Conservation (phyloP, 2,888 invertebrate species). For the Leuctra nigra region DNA sequence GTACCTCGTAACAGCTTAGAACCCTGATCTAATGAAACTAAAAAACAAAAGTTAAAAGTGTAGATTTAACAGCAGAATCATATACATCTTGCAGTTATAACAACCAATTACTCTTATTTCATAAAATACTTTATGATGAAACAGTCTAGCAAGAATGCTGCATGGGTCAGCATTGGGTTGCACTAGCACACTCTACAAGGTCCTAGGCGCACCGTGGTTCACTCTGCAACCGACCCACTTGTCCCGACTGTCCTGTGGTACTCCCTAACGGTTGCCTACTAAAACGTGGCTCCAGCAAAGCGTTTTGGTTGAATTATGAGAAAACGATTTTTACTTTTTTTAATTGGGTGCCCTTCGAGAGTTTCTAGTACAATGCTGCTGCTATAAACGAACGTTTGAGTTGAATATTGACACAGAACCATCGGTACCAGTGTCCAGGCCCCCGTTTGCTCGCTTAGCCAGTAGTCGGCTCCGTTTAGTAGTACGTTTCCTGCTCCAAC, state of each 20-base stretch:
- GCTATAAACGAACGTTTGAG: slow-evolving; percentile 17
- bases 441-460: slow-evolving; percentile 19
- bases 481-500: slow-evolving; percentile 99
- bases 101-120: slow-evolving; percentile 29
- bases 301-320: slow-evolving; percentile 26
- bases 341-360: slow-evolving; percentile 24
- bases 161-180: slow-evolving; percentile 28
- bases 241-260: slow-evolving; percentile 1
- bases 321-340: slow-evolving; percentile 20
- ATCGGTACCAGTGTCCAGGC: slow-evolving; percentile 24
- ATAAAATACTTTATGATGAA: slow-evolving; percentile 30
- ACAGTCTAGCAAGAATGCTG: slow-evolving; percentile 30
- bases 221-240: slow-evolving; percentile 12
- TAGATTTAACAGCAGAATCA: slow-evolving; percentile 32
- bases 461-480: slow-evolving; percentile 52
- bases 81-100: slow-evolving; percentile 33
- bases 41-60: slow-evolving; percentile 31
- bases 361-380: slow-evolving; percentile 30
- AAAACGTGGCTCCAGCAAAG: slow-evolving; percentile 33
- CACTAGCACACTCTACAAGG: slow-evolving; percentile 29
- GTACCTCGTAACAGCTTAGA: slow-evolving; percentile 28
- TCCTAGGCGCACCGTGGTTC: slow-evolving; percentile 26
- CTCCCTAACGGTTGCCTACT: slow-evolving; percentile 33
- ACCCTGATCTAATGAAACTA: slow-evolving; percentile 30
- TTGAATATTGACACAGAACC: slow-evolving; percentile 24